Evolutionary conservation across 2,888 invertebrate genomes (phyloP).

Genomic region (Acronicta psi): DNA sequence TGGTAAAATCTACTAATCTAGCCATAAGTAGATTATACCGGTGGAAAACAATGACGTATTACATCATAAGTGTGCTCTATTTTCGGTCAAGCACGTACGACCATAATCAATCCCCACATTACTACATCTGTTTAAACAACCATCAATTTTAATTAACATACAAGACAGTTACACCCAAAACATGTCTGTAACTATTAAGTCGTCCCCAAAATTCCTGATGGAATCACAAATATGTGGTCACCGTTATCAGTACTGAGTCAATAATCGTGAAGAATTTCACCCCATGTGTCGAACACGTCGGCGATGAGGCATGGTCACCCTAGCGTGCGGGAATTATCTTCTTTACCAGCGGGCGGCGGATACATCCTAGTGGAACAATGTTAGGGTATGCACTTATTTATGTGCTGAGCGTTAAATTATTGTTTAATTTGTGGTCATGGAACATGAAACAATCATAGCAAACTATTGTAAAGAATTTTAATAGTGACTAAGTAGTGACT

Average conservation of each 20-base stretch:
- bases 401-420: slow-evolving; percentile 11
- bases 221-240: slow-evolving; percentile 50
- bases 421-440: not conserved
- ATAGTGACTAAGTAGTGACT: too few species aligned
- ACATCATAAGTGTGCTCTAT: not conserved
- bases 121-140: not conserved
- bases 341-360: slow-evolving; percentile 55
- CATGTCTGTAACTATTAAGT: slow-evolving; percentile 44
- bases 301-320: slow-evolving; percentile 39
- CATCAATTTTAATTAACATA: slow-evolving; percentile 43
- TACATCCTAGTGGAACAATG: slow-evolving; percentile 29
- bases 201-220: slow-evolving; percentile 40
- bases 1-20: too few species aligned
- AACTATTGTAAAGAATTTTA: not conserved
- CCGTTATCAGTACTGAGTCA: slow-evolving; percentile 42
- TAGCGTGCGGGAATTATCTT: slow-evolving; percentile 56
- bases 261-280: slow-evolving; percentile 45
- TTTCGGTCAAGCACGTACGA: not conserved
- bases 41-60: too few species aligned
- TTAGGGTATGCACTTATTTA: slow-evolving; percentile 2
- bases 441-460: not conserved
- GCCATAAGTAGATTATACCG: too few species aligned
- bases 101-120: not conserved
- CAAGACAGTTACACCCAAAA: slow-evolving; percentile 45
- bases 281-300: slow-evolving; percentile 33